Base-by-base conservation (phyloP, 92 coral and sea anemone genomes). In the Blastomussa wellsi region DNA sequence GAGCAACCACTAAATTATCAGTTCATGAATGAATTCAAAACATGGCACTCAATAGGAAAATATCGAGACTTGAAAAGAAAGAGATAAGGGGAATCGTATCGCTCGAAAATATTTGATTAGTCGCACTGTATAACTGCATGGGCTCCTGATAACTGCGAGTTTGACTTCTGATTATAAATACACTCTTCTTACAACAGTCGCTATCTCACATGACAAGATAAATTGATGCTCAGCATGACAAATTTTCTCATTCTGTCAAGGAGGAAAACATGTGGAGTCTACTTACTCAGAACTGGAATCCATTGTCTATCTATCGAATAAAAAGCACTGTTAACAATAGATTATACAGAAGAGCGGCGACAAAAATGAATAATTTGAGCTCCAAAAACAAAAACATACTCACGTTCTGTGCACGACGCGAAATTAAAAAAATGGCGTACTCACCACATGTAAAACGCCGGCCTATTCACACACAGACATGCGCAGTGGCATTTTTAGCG, bases 391-490 rank as follows among this genome's bases (percentile, higher is more conserved):
- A 80, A 66, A 80, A 44, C 49, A 44, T 44, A 44, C 49, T 44
- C 49, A 44, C 49, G 49, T 44, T 4, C 11, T 44, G 11, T 39
- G 84, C 65, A 37, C 66, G 42, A 42, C 38, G 64, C 86, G 49
- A 81, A 70, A 68, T 68, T 5, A 70, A 68, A 70, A 80, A 80
- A 68, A 41, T 81, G 65, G 57, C 86, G 47, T 68, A 81, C 86
- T 81, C 86, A 29, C 68, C 59, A 80, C 84, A 80, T 80, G 62
- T 80, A 60, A 80, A 80, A 80, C 84, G 75, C 84, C 84, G 65
- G 64, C 84, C 38, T 76, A 65, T 80, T 80, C 84, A 62, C 84
- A 80, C 86, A 66, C 37, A 70, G 49, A 44, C 49, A 44, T 44
- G 49, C 49, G 49, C 49, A 44, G 49, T 44, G 49, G 11, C 11